Evolutionary conservation across 2,888 invertebrate genomes (phyloP).

Genomic region (Tillus elongatus): DNA sequence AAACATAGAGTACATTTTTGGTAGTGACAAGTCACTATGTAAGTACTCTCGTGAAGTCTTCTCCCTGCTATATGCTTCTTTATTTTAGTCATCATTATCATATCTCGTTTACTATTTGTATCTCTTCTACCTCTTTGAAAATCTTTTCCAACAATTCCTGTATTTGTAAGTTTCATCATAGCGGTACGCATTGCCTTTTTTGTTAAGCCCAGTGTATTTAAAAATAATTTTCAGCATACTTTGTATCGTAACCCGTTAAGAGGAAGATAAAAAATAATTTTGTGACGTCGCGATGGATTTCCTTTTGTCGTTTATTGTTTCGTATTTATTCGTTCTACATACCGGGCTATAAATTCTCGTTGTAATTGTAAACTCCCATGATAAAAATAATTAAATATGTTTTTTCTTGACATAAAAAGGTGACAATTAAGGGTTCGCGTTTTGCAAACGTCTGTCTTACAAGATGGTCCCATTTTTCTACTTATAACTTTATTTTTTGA

Average conservation of each 20-base stretch:
- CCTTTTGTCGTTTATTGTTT: not conserved
- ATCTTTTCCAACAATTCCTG: too few relatives aligned
- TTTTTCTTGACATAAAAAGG: not conserved
- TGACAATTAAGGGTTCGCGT: not conserved
- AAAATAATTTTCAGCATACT: not conserved
- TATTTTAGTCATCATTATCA: too few relatives aligned
- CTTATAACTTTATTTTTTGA: not conserved
- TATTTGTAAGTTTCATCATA: not conserved
- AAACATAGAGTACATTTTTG: too few relatives aligned
- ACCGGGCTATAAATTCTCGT: slow-evolving; percentile 1
- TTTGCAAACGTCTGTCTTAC: not conserved
- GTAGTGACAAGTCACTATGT: too few relatives aligned
- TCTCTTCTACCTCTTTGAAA: too few relatives aligned
- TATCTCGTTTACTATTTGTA: too few relatives aligned
- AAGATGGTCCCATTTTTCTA: not conserved
- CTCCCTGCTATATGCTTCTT: too few relatives aligned
- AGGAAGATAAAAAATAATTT: not conserved
- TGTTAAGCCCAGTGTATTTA: not conserved
- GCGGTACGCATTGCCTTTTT: slow-evolving; percentile 1
- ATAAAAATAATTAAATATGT: not conserved
- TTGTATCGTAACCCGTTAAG: not conserved
- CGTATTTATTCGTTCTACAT: not conserved
- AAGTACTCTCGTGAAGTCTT: too few relatives aligned
- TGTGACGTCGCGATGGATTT: not conserved
- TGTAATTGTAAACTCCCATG: not conserved